A percentile compares a stretch with the other conserved stretches of the same genome.
phyloP scores from a whole-genome alignment of 2,797 vertebrate genomes.

The Emydoidea blandingii region DNA sequence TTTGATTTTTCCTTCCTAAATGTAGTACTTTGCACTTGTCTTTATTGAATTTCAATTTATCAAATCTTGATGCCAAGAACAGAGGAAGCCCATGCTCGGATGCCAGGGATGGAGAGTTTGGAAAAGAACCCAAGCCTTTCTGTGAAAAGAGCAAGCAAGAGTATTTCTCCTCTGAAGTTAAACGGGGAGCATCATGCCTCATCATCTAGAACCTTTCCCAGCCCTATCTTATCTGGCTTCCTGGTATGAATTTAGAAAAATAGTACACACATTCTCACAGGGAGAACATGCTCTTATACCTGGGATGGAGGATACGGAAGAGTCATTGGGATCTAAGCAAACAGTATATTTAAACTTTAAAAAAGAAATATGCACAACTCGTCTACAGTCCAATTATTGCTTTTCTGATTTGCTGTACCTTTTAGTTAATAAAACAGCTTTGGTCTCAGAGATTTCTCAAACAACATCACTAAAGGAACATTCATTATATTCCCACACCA shows the following conservation, averaged over 20 bases:
- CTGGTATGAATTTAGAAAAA: neutral
- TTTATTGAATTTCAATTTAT: neutral
- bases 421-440: neutral
- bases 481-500: neutral
- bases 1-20: neutral
- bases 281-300: neutral
- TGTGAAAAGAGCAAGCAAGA: too few relatives aligned
- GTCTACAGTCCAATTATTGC: neutral
- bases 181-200: neutral
- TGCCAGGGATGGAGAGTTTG: neutral
- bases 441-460: neutral
- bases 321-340: neutral
- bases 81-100: neutral
- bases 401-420: neutral
- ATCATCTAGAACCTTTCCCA: neutral
- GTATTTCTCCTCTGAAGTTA: neutral
- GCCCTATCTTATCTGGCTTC: neutral
- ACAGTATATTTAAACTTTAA: neutral
- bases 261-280: neutral
- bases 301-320: neutral
- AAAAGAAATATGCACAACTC: neutral
- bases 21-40: neutral
- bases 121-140: neutral
- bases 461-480: neutral
- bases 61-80: neutral